These are phyloP conservation scores for Kryptopterus vitreolus DNA, from an alignment of 2,797 vertebrate species.

Conservation along the genomic window DNA sequence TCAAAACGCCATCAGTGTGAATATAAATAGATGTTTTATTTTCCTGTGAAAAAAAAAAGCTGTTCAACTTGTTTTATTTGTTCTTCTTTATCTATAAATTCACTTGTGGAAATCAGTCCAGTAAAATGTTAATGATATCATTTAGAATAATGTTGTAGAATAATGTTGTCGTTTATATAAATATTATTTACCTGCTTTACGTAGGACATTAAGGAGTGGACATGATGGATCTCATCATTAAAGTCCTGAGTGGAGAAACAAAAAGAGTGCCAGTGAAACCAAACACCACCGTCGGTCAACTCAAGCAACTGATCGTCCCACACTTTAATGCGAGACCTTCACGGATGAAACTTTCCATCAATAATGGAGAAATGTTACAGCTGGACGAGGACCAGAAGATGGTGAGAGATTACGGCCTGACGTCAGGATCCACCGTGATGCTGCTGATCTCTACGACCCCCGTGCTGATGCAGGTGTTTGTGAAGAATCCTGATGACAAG, in stretches of 20 bases:
- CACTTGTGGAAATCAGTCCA: too few species aligned
- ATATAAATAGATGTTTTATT: too few species aligned
- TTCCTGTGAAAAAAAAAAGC: too few species aligned
- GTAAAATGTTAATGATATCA: too few species aligned
- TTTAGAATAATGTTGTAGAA: too few species aligned
- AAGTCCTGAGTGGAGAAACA: not conserved
- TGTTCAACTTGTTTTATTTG: too few species aligned
- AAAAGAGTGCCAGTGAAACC: not conserved
- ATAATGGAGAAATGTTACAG: conserved; percentile 49
- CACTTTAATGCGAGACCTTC: accelerated
- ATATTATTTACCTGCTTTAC: not conserved
- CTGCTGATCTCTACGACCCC: not conserved
- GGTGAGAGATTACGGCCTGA: conserved; percentile 6
- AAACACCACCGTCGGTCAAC: not conserved
- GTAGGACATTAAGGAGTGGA: not conserved
- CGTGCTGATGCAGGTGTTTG: not conserved
- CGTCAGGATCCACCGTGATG: conserved; percentile 15
- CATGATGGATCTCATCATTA: not conserved
- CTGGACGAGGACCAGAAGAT: conserved; percentile 55
- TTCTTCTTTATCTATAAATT: too few species aligned
- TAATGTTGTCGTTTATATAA: too few species aligned
- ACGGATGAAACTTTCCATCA: conserved; percentile 50
- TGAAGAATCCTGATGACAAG: conserved; percentile 39
- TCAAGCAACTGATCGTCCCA: not conserved
- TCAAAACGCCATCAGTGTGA: too few species aligned